Evolutionary conservation across 1,140 invertebrate species (phyloP), one percentile per base, ranked within the genome.

Genomic region (Pseudoatta argentina): DNA sequence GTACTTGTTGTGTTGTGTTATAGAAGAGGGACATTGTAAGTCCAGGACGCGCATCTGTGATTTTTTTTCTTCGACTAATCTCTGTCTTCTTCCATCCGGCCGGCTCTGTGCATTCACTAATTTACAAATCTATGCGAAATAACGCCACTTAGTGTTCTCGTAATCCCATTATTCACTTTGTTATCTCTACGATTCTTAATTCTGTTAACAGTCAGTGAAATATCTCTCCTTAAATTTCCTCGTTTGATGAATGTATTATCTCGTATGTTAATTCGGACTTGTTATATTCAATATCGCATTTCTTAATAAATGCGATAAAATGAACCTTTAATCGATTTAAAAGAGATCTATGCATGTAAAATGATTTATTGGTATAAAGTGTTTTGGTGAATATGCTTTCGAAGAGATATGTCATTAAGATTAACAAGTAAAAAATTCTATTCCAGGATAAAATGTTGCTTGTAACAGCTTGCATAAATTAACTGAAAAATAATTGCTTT

Each of bases 111-210:
- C 44, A 16, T 57, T 66, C 24, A 16, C 51, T 55, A 67, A 79
- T 67, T 67, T 30, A 48, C 77, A 53, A 48, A 79, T 79, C 27
- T 79, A 48, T n/a, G 48, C 63, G 63, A 79, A 79, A 67, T 39
- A 79, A 79, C 48, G 61, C 18, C 18, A 34, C 18, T 78, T 30
- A 61, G 30, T 77, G 39, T 14, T 16, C 14, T n/a, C 73, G 73
- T 77, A 44, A 77, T 63, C 4, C 0, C 1, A 24, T 10, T 21
- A 63, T 39, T 2, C 8, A 30, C 1, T 7, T 16, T 3, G 24
- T 10, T 27, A 12, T 21, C 34, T 76, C 21, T n/a, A 21, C n/a
- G 34, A 6, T 69, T 57, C 21, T 55, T 7, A 24, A 71, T 81
- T 81, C 30, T 57, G 63, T 55, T 48, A 64, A 78, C 59, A 14